Evolutionary conservation across 1,140 invertebrate genomes (phyloP), one percentile per base, ranked within the genome.

Genomic region (Apis cerana): DNA sequence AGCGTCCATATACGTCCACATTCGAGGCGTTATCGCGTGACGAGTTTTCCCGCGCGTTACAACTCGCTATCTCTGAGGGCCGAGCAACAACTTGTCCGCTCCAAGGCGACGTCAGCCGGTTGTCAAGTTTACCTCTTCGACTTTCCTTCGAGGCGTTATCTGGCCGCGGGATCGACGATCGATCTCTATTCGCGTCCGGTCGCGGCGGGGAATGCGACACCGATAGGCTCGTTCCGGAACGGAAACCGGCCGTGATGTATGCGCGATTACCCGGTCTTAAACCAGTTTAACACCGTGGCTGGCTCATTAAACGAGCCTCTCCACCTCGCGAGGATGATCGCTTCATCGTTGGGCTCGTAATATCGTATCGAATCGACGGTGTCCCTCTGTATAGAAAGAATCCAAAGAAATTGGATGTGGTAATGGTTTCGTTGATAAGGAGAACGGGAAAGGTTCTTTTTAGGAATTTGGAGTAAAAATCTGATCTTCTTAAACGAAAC

Each of bases 291-390:
- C 71, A 50, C 52, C 75, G 33, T 2, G 23, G 58, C 50, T 61
- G 72, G 64, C 72, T 86, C 85, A 80, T 87, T 87, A 87, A 84
- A 75, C 71, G 75, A 77, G 84, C 84, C 82, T 82, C 68, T 82
- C 68, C 19, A 23, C 19, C 21, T 68, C 19, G 65, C 52, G 65
- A 43, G 33, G 21, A 81, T 64, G 68, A 84, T 72, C 69, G 76
- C 82, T 72, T 86, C 62, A 74, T 48, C 19, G 33, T 15, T 9
- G 13, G 4, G 10, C 54, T 50, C 23, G 62, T 76, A 76, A 67
- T 43, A 43, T 13, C 54, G 50, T 21, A 76, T 58, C 43, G 54
- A 33, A 27, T 19, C 23, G 21, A 72, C 21, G 64, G 64, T 13
- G 62, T 27, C 12, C 21, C 19, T 10, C 3, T n/a, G n/a, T n/a